Evolutionary conservation across 30 jellyfish, hydroid and myxozoan species (phyloP).

Genomic region (Aurelia sp.): DNA sequence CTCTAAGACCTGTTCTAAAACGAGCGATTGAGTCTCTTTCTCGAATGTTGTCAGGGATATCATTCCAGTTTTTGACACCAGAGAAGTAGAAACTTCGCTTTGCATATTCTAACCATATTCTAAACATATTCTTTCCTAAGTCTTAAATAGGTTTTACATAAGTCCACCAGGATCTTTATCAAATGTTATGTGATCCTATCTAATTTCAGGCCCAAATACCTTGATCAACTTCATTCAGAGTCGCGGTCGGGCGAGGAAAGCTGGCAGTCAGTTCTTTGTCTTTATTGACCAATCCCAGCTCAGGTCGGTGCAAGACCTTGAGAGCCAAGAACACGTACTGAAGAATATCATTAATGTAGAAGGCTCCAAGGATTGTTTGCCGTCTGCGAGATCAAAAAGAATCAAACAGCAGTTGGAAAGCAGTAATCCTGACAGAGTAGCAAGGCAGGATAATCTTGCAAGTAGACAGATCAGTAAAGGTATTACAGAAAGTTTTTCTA

Average conservation of each 20-base stretch:
- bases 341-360: constrained; percentile 36
- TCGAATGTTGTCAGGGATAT: no score
- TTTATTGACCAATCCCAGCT: constrained; percentile 29
- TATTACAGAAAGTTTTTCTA: no score
- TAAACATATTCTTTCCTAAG: no score
- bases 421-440: neutral
- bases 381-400: constrained; percentile 51
- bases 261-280: constrained; percentile 58
- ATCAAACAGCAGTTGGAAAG: constrained; percentile 17
- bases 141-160: no score
- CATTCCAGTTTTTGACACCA: no score
- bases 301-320: constrained; percentile 21
- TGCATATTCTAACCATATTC: no score
- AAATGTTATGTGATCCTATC: neutral
- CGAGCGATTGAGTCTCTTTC: no score
- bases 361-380: constrained; percentile 19
- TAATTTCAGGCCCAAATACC: constrained; percentile 38
- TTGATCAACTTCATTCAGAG: constrained; percentile 69
- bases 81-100: no score
- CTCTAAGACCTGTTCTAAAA: no score
- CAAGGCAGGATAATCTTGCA: neutral
- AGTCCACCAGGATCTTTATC: no score
- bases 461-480: no score
- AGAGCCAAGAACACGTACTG: constrained; percentile 52
- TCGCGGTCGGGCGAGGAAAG: constrained; percentile 80